Conservation (phyloP, 1,140 invertebrate genomes). For the Diabrotica undecimpunctata region DNA sequence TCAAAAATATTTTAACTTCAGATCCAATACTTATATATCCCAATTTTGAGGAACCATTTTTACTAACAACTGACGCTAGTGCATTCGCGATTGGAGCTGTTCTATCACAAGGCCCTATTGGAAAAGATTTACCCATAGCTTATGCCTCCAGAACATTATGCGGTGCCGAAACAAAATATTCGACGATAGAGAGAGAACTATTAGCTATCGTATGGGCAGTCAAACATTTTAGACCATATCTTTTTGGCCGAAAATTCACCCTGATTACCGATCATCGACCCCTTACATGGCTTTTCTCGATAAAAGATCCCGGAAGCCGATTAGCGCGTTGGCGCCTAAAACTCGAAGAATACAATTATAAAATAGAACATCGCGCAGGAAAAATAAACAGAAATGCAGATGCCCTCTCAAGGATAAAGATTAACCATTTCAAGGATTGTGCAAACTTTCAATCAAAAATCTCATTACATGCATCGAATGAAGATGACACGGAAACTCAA, state of each 20-base stretch:
- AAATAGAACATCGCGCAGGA: constrained; percentile 21
- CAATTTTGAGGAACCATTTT: too few relatives aligned
- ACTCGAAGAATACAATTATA: constrained; percentile 24
- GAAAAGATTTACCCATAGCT: neutral
- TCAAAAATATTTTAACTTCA: too few relatives aligned
- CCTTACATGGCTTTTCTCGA: constrained; percentile 18
- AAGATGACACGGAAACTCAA: neutral
- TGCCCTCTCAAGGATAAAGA: constrained; percentile 27
- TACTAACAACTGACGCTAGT: too few relatives aligned
- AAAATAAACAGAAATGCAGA: constrained; percentile 25
- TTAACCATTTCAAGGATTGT: constrained; percentile 23
- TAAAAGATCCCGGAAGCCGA: constrained; percentile 22
- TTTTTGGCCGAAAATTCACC: constrained; percentile 17
- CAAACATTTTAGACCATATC: constrained; percentile 12
- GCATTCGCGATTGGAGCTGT: neutral
- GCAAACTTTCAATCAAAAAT: constrained; percentile 14
- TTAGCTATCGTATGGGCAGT: constrained; percentile 14
- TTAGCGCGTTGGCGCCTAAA: constrained; percentile 19
- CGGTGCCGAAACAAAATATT: constrained; percentile 8
- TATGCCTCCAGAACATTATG: constrained; percentile 1
- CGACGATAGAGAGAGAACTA: constrained; percentile 15
- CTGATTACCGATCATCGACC: constrained; percentile 19
- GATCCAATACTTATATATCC: too few relatives aligned
- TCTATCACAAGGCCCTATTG: neutral
- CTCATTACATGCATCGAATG: neutral